These are phyloP conservation scores for Passer montanus DNA, from an alignment of 2,113 vertebrate genomes.

Conservation along the genomic window DNA sequence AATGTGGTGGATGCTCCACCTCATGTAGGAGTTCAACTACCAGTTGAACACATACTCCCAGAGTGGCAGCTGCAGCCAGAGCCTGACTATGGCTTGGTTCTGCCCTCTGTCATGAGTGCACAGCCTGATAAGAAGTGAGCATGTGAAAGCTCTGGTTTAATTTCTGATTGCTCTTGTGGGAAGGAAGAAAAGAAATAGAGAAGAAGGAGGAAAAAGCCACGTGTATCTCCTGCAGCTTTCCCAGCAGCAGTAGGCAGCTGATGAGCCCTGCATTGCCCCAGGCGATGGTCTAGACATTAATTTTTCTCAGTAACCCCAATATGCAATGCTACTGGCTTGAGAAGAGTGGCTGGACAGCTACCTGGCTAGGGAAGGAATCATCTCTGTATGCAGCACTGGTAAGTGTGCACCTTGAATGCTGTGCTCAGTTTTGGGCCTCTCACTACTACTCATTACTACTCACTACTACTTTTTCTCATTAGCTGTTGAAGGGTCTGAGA, in stretches of 20 bases:
- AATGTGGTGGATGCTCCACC: not conserved
- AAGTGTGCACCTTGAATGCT: not conserved
- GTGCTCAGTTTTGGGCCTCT: not conserved
- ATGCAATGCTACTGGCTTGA: not conserved
- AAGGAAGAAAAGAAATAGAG: not conserved
- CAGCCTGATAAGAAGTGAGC: not conserved
- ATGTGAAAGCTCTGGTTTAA: not conserved
- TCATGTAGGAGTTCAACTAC: not conserved
- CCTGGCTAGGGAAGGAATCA: not conserved
- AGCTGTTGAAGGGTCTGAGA: not conserved
- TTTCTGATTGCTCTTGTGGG: not conserved
- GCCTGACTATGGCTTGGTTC: fast-evolving
- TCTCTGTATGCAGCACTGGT: not conserved
- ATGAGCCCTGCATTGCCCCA: not conserved
- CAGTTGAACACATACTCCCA: fast-evolving
- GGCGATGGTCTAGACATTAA: not conserved
- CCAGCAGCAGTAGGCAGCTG: not conserved
- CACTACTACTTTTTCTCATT: not conserved
- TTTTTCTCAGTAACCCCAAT: not conserved
- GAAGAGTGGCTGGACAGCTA: not conserved
- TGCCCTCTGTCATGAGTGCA: not conserved
- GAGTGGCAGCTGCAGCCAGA: not conserved
- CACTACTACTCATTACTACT: no score
- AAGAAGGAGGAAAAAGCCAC: not conserved
- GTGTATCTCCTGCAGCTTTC: not conserved